Evolutionary conservation across 1,140 invertebrate species (phyloP).

Genomic region (Rhopalosiphum padi): DNA sequence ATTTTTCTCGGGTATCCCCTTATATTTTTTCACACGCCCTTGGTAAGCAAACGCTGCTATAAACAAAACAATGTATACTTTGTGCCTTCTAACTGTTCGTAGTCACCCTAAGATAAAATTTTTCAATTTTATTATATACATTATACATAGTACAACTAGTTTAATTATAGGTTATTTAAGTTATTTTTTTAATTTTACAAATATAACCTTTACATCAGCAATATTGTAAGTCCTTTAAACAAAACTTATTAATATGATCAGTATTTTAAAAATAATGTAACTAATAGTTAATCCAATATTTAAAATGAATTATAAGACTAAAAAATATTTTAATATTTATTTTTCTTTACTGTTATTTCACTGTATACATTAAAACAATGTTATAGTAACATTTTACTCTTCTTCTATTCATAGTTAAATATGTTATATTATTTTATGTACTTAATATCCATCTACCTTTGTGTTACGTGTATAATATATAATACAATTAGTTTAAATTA

Average conservation of each 20-base stretch:
- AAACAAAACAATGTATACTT: conserved; percentile 48
- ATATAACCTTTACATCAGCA: not conserved
- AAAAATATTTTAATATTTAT: not conserved
- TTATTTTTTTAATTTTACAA: not conserved
- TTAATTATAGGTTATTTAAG: not conserved
- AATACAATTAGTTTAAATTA: conserved; percentile 9
- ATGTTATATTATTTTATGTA: conserved; percentile 11
- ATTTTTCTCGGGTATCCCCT: too few relatives aligned
- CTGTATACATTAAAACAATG: not conserved
- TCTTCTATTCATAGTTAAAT: not conserved
- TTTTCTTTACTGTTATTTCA: conserved; percentile 5
- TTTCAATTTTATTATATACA: not conserved
- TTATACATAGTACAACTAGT: not conserved
- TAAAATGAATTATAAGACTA: not conserved
- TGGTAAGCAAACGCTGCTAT: not conserved
- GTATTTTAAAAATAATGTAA: not conserved
- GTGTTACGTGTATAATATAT: not conserved
- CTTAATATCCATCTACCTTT: not conserved
- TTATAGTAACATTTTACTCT: conserved; percentile 14
- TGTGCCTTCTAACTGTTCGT: conserved; percentile 42
- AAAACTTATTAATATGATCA: not conserved
- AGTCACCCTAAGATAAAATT: not conserved
- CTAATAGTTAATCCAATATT: not conserved
- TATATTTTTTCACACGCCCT: too few relatives aligned
- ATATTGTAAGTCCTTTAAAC: not conserved